Percentiles rank a stretch among this genome's conserved stretches.
Evolutionary conservation across 1,140 invertebrate genomes (phyloP).

Genomic region (Drosophila kurseongensis): DNA sequence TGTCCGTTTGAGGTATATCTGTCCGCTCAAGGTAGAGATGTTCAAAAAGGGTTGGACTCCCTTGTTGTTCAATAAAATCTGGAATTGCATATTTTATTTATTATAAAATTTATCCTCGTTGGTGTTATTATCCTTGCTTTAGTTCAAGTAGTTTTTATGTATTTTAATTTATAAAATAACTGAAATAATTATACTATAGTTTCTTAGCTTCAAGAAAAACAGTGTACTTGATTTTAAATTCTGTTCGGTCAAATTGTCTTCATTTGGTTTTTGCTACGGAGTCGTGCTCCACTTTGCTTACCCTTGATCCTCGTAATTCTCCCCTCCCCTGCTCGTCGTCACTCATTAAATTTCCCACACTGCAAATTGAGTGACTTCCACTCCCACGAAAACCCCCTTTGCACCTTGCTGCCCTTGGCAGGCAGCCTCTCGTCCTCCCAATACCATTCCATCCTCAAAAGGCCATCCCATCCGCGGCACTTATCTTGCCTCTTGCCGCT

Average conservation of each 20-base stretch:
- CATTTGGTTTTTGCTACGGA: constrained; percentile 8
- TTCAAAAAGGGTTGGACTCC: background rate
- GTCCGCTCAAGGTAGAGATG: background rate
- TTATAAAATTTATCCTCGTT: no score
- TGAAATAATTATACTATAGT: no score
- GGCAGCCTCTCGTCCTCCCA: constrained; percentile 13
- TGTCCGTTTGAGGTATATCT: background rate
- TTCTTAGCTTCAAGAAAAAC: no score
- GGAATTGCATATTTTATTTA: background rate
- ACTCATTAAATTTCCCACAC: constrained; percentile 77
- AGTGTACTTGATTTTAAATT: constrained; percentile 24
- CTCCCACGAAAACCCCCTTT: constrained; percentile 19
- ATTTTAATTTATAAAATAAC: no score
- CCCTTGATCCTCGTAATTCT: constrained; percentile 21
- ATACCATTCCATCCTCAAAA: constrained; percentile 8
- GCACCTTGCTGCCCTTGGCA: constrained; percentile 17
- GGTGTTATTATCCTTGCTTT: no score
- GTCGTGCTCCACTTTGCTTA: constrained; percentile 57
- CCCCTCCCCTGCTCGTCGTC: constrained; percentile 2
- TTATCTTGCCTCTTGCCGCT: constrained; percentile 32
- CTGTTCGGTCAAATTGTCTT: constrained; percentile 24
- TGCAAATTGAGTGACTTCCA: constrained; percentile 62
- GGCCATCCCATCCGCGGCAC: constrained; percentile 6
- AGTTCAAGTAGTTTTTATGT: no score
- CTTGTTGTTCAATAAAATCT: background rate